Conservation (phyloP, 2,888 invertebrate species). For the Phortica magna region DNA sequence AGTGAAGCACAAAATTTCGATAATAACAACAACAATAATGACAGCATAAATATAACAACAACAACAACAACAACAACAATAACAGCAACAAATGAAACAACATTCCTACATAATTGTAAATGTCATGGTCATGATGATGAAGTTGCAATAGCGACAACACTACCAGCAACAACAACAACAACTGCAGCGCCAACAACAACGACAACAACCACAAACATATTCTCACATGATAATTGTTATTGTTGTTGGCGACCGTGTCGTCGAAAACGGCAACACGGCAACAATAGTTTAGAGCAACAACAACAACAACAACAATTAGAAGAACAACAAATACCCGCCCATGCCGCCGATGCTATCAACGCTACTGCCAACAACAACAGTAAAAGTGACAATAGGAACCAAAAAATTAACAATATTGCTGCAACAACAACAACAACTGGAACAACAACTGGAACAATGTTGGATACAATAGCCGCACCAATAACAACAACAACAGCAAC, state of each 20-base stretch:
- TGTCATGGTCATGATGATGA: constrained; percentile 6
- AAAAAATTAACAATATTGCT: constrained; percentile 36
- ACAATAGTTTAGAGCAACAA: neutral
- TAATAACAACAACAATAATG: constrained; percentile 30
- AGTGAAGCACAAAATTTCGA: constrained; percentile 7
- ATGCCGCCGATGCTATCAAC: constrained; percentile 51
- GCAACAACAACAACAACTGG: constrained; percentile 40
- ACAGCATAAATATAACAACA: neutral
- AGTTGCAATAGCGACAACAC: constrained; percentile 27
- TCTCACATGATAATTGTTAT: neutral
- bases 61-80: constrained; percentile 5
- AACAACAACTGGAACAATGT: neutral
- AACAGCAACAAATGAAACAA: constrained; percentile 38
- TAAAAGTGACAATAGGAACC: constrained; percentile 57
- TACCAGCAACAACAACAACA: constrained; percentile 20
- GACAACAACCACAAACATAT: neutral
- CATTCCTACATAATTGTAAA: constrained; percentile 47
- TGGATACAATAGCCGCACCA: constrained; percentile 38
- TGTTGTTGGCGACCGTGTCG: neutral
- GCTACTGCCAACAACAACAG: constrained; percentile 53
- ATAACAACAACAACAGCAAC: constrained; percentile 32
- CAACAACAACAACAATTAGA: constrained; percentile 29
- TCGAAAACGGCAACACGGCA: neutral
- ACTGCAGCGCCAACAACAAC: constrained; percentile 21
- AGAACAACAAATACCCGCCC: constrained; percentile 19